Base-by-base conservation (phyloP, 1,140 invertebrate genomes). In the Lepeophtheirus salmonis region DNA sequence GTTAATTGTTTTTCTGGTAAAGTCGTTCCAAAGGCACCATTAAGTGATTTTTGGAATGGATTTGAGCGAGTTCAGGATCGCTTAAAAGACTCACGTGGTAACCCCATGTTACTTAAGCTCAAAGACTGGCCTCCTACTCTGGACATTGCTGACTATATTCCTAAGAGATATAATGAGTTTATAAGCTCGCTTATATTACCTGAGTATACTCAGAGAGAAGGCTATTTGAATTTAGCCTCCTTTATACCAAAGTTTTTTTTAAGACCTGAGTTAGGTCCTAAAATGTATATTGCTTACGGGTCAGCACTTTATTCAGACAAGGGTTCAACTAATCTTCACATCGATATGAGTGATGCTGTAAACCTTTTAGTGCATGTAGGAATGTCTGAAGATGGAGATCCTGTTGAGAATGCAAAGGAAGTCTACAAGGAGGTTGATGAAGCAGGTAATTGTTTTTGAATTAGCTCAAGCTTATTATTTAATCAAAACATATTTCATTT, bases 271-370 rank as follows among this genome's bases (percentile, higher is more conserved):
- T 73, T 97, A 2, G 94, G 94, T 0, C 92, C 92, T 0, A 97
- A 97, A 71, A 94, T 97, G 89, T 97, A 97, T 72, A 96, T 89
- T 66, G 92, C 92, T 2, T 97, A 97, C 71, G 92, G 92, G 1
- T 86, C 84, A 1, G 83, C 85, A 0, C 66, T 79, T 1, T 77
- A 83, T 69, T 80, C 82, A 0, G 78, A 78, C 52, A 87, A 87
- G 70, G 92, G 89, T n/a, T 96, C 92, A 0, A 97, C 92, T 13
- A 97, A 97, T 73, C 77, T 97, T 17, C 94, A 97, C 73, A 72
- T 97, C 48, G 94, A 97, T 70, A 88, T 97, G 6, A 94, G 89
- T 20, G 92, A 97, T 74, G 91, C 92, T 23, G 89, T 96, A 0
- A 97, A 97, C 70, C 84, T 96, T 1, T 89, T 97, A 87, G 88